Conservation (phyloP, 2,797 vertebrate genomes). For the Liasis olivaceus region DNA sequence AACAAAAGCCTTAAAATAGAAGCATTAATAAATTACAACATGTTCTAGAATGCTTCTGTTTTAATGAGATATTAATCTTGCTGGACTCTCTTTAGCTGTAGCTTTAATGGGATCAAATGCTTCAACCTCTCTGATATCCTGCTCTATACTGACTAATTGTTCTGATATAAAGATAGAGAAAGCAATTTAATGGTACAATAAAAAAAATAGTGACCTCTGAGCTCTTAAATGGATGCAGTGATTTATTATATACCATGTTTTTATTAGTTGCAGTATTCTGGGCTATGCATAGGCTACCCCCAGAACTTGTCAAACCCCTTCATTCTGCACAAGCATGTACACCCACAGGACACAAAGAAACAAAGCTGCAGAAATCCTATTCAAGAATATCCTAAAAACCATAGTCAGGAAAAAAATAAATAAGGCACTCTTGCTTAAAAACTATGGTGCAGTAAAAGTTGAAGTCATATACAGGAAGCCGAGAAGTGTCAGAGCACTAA, state of each 20-base stretch:
- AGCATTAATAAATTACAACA: slow-evolving; percentile 65
- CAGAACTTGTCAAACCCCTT: background rate
- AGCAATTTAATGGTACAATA: slow-evolving; percentile 45
- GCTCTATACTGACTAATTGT: slow-evolving; percentile 54
- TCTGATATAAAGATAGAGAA: slow-evolving; percentile 40
- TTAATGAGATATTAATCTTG: slow-evolving; percentile 60
- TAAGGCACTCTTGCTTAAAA: background rate
- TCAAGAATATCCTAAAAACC: slow-evolving; percentile 10
- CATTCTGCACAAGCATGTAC: background rate
- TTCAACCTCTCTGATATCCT: slow-evolving; percentile 37
- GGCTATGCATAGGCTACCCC: background rate
- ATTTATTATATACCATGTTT: slow-evolving; percentile 22
- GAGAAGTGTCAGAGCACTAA: background rate
- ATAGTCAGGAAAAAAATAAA: background rate
- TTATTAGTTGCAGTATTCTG: slow-evolving; percentile 12
- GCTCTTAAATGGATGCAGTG: slow-evolving; percentile 21
- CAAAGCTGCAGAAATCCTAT: slow-evolving; percentile 9
- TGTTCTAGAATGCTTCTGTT: slow-evolving; percentile 47
- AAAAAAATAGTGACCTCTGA: slow-evolving; percentile 40
- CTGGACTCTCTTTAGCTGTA: slow-evolving; percentile 47
- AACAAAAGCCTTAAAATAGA: slow-evolving; percentile 65
- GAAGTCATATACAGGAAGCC: background rate
- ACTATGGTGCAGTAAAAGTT: background rate
- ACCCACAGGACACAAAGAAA: background rate
- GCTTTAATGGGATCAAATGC: slow-evolving; percentile 46